Percentiles rank a stretch among this genome's conserved stretches.
phyloP scores from a whole-genome alignment of 1,140 invertebrate genomes.

The Acyrthosiphon pisum region DNA sequence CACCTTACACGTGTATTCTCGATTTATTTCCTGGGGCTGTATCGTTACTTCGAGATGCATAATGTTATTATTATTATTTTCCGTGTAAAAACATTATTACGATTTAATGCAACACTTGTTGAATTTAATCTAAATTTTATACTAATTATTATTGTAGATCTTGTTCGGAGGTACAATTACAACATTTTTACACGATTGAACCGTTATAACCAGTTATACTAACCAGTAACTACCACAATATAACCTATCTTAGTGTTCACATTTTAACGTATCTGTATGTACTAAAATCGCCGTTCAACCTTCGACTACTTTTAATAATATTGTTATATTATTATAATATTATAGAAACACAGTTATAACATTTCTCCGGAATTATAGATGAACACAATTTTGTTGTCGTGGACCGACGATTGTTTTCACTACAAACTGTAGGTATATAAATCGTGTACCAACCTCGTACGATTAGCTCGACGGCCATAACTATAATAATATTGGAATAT shows the following conservation, averaged over 20 bases:
- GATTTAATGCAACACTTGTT: background rate
- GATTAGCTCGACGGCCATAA: background rate
- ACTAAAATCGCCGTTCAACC: background rate
- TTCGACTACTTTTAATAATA: background rate
- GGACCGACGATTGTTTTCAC: background rate
- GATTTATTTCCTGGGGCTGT: background rate
- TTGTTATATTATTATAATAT: background rate
- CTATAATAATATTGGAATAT: background rate
- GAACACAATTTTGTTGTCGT: background rate
- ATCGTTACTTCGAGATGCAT: background rate
- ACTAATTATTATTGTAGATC: background rate
- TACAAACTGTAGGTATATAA: background rate
- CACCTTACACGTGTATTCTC: background rate
- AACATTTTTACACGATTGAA: conserved; percentile 17
- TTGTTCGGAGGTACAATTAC: background rate
- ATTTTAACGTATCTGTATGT: background rate
- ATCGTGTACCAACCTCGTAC: background rate
- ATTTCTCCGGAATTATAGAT: background rate
- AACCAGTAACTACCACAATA: background rate
- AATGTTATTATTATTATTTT: background rate
- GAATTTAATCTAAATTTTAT: background rate
- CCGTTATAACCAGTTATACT: conserved; percentile 50
- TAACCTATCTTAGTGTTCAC: background rate
- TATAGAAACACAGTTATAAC: background rate
- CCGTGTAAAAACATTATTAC: background rate